Evolutionary conservation across 2,113 vertebrate species (phyloP), one percentile per base, ranked within the genome.

Genomic region (Sminthopsis crassicaudata): DNA sequence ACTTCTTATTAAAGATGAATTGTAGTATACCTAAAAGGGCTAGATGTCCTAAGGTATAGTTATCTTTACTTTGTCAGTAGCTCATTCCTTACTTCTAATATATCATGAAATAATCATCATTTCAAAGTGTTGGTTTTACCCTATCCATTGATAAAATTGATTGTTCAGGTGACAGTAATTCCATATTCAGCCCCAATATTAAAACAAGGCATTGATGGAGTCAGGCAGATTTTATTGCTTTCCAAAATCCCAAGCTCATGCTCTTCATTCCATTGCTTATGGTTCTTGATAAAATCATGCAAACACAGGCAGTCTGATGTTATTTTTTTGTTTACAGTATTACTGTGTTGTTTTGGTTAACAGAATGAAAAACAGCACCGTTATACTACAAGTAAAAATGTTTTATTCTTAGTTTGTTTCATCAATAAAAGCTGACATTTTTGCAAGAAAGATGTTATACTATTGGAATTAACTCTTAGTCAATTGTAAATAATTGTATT

Each of bases 401-500:
- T 98, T 98, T 98, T 98, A 98, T 98, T 98, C 98, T 98, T 98
- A 98, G 98, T 98, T 98, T 99, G 98, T 98, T 98, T 99, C 98
- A 98, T 98, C 98, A 98, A 99, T 99, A 98, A 98, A 98, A 98
- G 97, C 97, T 98, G 98, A 98, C 98, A 96, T 98, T 98, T 98
- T 98, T 98, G 98, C 98, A 98, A 98, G 98, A 98, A 98, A 99
- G 98, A 99, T 99, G 98, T 98, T 98, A 98, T 98, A 98, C 98
- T 98, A 98, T 98, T 98, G 98, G 98, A 99, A 99, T 99, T 98
- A 99, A 99, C 98, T 99, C 98, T 98, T 99, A 98, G 98, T 98
- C 98, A 98, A 98, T 99, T 99, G 98, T 99, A 99, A 99, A 99
- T 99, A 99, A 99, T 99, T 99, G 98, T 98, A 98, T 98, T 99